phyloP scores from a whole-genome alignment of 2,888 invertebrate genomes.

The Pemphredon lugubris region DNA sequence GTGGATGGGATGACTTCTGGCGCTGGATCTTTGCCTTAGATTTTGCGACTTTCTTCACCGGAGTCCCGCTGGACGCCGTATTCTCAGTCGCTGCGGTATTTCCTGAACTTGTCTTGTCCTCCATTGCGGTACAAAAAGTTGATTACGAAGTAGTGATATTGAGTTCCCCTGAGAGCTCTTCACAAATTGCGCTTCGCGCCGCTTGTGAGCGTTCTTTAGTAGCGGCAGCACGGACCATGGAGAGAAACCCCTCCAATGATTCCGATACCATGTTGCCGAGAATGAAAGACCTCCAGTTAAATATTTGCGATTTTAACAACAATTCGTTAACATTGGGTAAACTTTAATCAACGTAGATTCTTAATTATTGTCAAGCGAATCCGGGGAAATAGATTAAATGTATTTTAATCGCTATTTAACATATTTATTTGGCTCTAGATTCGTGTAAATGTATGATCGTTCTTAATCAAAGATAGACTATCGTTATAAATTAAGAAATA shows the following conservation, averaged over 20 bases:
- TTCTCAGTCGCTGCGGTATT: slow-evolving; percentile 27
- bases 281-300: slow-evolving; percentile 80
- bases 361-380: slow-evolving; percentile 5
- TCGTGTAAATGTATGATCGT: neutral
- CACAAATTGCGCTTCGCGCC: slow-evolving; percentile 19
- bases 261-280: slow-evolving; percentile 61
- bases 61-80: slow-evolving; percentile 13
- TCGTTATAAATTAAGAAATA: slow-evolving; percentile 13
- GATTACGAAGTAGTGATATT: neutral
- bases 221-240: slow-evolving; percentile 54
- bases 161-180: slow-evolving; percentile 23
- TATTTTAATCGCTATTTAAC: neutral
- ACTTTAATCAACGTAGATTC: neutral
- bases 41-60: slow-evolving; percentile 50
- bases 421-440: neutral
- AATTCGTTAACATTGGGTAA: slow-evolving; percentile 12
- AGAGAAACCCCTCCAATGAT: slow-evolving; percentile 50
- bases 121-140: too few relatives aligned
- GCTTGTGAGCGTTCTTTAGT: slow-evolving; percentile 1
- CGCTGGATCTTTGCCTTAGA: slow-evolving; percentile 64
- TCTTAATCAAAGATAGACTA: slow-evolving; percentile 5
- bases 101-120: slow-evolving; percentile 41
- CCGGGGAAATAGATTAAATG: neutral
- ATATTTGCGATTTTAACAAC: slow-evolving; percentile 35
- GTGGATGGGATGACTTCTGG: slow-evolving; percentile 81